phyloP scores from a whole-genome alignment of 2,797 vertebrate genomes.

The Sebastes diaconus region DNA sequence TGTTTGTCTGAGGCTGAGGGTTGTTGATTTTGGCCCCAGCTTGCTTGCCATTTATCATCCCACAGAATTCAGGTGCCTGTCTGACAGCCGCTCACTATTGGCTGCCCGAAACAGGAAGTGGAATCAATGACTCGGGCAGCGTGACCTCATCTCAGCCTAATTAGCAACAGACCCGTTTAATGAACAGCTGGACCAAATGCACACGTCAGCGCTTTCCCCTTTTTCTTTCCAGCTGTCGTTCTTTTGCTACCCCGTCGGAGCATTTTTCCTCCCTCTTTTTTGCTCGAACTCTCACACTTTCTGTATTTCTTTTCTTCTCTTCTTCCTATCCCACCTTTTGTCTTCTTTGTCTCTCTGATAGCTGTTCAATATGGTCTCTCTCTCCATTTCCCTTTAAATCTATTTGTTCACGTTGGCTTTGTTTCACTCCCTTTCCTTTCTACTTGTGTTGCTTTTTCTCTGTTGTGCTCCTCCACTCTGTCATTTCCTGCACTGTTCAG shows the following conservation, averaged over 20 bases:
- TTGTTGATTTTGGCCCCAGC: conserved; percentile 71
- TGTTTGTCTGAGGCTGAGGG: conserved; percentile 61
- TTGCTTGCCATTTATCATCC: conserved; percentile 71
- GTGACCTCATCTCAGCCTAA: conserved; percentile 84
- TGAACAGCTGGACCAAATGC: conserved; percentile 82
- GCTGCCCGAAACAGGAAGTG: conserved; percentile 79
- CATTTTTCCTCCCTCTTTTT: not conserved
- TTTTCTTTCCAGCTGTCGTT: conserved; percentile 62
- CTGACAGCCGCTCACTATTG: conserved; percentile 69
- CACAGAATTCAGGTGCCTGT: conserved; percentile 71
- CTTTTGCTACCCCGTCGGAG: conserved; percentile 6
- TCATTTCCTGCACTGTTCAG: conserved; percentile 73
- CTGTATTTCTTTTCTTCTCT: not conserved
- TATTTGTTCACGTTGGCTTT: conserved; percentile 21
- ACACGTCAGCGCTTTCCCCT: conserved; percentile 71
- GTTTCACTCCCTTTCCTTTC: not conserved
- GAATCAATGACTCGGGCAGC: conserved; percentile 78
- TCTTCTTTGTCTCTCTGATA: not conserved
- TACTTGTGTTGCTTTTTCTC: not conserved
- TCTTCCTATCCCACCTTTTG: not conserved
- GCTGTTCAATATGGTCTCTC: not conserved
- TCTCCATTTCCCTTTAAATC: not conserved
- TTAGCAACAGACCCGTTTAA: conserved; percentile 80
- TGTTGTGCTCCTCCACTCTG: conserved; percentile 19
- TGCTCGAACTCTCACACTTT: not conserved